phyloP scores from a whole-genome alignment of 1,140 invertebrate genomes.

The Tribolium castaneum region DNA sequence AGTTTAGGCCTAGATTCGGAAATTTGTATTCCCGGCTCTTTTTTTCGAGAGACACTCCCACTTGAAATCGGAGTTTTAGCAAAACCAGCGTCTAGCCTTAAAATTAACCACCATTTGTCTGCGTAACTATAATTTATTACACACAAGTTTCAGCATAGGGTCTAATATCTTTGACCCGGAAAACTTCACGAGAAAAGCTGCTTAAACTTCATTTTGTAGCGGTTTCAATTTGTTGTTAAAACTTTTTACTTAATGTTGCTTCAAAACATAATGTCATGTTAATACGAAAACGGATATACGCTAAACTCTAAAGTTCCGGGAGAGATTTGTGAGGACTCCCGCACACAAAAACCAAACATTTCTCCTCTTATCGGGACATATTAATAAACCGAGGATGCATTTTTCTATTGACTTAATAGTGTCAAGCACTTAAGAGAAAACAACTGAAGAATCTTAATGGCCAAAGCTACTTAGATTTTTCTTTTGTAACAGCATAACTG shows the following conservation, averaged over 20 bases:
- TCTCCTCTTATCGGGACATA: neutral
- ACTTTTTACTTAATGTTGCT: slow-evolving; percentile 29
- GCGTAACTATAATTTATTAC: slow-evolving; percentile 23
- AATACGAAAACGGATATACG: neutral
- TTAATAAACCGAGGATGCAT: neutral
- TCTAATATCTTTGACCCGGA: slow-evolving; percentile 24
- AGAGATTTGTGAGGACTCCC: too few species aligned
- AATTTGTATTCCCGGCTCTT: too few species aligned
- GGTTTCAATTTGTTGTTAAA: slow-evolving; percentile 30
- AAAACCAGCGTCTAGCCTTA: too few species aligned
- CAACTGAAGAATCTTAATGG: neutral
- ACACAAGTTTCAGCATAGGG: slow-evolving; percentile 9
- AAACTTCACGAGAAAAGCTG: slow-evolving; percentile 31
- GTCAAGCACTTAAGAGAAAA: neutral
- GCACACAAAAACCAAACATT: too few species aligned
- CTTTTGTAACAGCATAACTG: neutral
- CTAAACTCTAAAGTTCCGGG: neutral
- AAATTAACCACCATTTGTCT: slow-evolving; percentile 26
- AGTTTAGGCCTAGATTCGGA: too few species aligned
- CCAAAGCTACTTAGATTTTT: neutral
- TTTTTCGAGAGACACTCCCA: too few species aligned
- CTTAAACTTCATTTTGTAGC: slow-evolving; percentile 22
- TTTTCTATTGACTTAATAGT: neutral
- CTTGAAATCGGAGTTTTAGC: too few species aligned
- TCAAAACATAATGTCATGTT: slow-evolving; percentile 6